phyloP scores from a whole-genome alignment of 2,113 vertebrate species.

The Myotis lucifugus region DNA sequence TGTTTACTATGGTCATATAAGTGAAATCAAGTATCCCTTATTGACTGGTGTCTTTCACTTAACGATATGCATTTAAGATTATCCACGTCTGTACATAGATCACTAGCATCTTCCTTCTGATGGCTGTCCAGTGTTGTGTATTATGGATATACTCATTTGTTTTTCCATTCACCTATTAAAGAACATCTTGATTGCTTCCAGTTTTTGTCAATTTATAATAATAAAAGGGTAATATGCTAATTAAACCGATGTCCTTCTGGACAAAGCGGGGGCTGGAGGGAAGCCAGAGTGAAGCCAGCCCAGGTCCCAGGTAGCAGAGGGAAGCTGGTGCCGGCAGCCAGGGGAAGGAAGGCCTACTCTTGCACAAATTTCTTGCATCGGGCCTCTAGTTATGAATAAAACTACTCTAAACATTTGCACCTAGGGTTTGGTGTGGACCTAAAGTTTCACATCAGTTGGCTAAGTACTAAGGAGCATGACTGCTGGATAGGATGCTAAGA shows the following conservation, averaged over 20 bases:
- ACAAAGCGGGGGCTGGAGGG: no score
- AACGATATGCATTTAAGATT: neutral
- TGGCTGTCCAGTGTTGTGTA: neutral
- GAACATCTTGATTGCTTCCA: neutral
- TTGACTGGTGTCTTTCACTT: neutral
- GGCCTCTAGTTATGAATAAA: neutral
- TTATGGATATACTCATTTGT: neutral
- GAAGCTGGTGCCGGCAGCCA: no score
- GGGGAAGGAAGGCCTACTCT: no score
- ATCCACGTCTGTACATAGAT: fast-evolving
- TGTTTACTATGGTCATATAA: neutral
- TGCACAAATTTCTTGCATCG: no score
- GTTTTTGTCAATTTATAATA: neutral
- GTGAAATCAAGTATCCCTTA: neutral
- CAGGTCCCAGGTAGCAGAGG: no score
- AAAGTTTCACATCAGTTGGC: neutral
- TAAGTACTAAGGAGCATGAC: neutral
- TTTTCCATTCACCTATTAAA: neutral
- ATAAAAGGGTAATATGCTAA: no score
- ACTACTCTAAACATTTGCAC: neutral
- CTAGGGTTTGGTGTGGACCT: neutral
- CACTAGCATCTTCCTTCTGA: neutral
- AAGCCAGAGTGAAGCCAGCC: no score
- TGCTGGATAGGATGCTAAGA: fast-evolving
- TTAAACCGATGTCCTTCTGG: no score